Base-by-base conservation (phyloP, 2,888 invertebrate species). In the Chalcis sispes region DNA sequence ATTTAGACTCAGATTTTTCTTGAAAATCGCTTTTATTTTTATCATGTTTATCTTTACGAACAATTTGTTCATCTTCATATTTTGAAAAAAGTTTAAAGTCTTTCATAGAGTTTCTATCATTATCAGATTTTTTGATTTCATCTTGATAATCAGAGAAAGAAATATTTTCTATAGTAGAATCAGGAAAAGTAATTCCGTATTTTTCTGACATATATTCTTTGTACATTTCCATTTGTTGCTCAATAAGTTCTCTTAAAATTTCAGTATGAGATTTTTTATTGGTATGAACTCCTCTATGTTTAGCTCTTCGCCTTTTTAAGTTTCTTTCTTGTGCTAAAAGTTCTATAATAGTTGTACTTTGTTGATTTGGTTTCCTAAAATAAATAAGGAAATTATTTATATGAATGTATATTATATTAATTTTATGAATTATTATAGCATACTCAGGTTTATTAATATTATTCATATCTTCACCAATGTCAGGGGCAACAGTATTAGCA, bases 221-320 rank as follows among this genome's bases (percentile, higher is more conserved):
- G 32, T 84, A 85, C 70, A 87, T 79, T 52, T 89, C 88, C 89
- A 89, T 89, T 78, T 89, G 88, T 56, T 88, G 87, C 72, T 83
- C 82, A 59, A 89, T 86, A 3, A 88, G 82, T 77, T 89, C 88
- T n/a, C 86, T 83, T 20, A 88, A 75, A 70, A 89, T 85, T 80
- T 89, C 88, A 0, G 79, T 79, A 1, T 88, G 86, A 1, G 88
- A 88, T 70, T 86, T 88, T 80, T 87, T 88, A 76, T 89, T 89
- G 0, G 88, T 88, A 61, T 88, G 89, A 20, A 89, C 85, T 8
- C 89, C 88, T 69, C 81, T 84, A 46, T 89, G 86, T 67, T 86
- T 88, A 0, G 84, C 82, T 79, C 88, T 79, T 2, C 89, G 84
- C 48, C 89, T 82, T 67, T 88, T 89, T 5, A 89, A 78, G 79